Evolutionary conservation across 2,113 vertebrate species (phyloP).

Genomic region (Nothoprocta pentlandii): DNA sequence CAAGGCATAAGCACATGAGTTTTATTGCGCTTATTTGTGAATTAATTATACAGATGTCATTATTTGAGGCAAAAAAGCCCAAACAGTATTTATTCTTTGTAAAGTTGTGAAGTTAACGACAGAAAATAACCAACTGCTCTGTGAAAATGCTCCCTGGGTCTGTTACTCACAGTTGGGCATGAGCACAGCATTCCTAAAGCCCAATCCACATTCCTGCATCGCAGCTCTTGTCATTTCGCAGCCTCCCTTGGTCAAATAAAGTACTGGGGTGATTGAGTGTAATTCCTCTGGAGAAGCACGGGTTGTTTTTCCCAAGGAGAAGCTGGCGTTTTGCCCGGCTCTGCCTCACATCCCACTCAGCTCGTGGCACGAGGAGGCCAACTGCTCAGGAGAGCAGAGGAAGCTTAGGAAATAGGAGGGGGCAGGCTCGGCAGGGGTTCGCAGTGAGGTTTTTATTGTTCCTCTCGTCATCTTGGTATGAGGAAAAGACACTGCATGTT

Average conservation of each 20-base stretch:
- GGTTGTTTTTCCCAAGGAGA: neutral
- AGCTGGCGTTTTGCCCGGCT: neutral
- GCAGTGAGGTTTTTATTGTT: neutral
- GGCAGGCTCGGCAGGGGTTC: neutral
- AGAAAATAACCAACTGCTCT: neutral
- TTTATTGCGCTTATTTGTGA: conserved; percentile 4
- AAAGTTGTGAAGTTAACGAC: neutral
- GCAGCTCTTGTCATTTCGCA: neutral
- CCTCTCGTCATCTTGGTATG: neutral
- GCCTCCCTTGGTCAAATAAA: neutral
- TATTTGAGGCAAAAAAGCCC: neutral
- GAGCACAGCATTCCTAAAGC: neutral
- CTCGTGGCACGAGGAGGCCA: neutral
- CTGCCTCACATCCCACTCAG: neutral
- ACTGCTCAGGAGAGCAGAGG: neutral
- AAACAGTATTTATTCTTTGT: neutral
- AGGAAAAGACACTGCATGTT: fast-evolving
- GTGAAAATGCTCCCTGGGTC: neutral
- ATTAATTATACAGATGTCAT: neutral
- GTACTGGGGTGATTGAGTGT: neutral
- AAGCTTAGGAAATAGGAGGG: neutral
- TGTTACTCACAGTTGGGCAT: neutral
- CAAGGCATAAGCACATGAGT: neutral
- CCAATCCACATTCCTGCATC: neutral
- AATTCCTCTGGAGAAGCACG: neutral